phyloP scores from a whole-genome alignment of 2,888 invertebrate species.

The Embidobia sp. region DNA sequence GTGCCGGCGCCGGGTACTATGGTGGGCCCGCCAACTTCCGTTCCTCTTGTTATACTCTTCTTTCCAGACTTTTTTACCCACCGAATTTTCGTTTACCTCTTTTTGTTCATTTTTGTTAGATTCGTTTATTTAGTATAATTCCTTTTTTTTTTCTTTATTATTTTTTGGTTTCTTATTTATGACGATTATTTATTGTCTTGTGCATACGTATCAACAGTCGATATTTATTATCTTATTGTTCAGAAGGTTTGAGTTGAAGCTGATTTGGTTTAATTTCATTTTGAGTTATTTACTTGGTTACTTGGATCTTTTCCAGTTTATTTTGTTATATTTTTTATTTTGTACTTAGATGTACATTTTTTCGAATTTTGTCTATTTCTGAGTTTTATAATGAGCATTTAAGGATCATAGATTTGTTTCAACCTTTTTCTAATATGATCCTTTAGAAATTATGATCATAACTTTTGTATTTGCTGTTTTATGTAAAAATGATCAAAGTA shows the following conservation, averaged over 20 bases:
- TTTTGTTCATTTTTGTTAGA: conserved; percentile 49
- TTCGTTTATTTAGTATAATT: conserved; percentile 35
- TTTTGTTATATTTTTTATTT: too few species aligned
- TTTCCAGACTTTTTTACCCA: conserved; percentile 43
- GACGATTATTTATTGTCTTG: conserved; percentile 32
- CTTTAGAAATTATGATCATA: too few species aligned
- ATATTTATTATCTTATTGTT: conserved; percentile 22
- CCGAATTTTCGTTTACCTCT: too few species aligned
- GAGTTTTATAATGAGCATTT: too few species aligned
- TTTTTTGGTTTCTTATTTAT: not conserved
- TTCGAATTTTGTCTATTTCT: too few species aligned
- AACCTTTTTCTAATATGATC: too few species aligned
- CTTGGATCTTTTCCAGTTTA: too few species aligned
- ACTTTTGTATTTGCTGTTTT: too few species aligned
- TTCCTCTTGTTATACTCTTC: conserved; percentile 76
- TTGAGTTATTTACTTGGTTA: too few species aligned
- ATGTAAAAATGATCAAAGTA: too few species aligned
- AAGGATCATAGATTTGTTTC: too few species aligned
- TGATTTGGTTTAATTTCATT: not conserved
- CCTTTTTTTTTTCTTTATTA: conserved; percentile 41
- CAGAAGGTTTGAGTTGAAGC: not conserved
- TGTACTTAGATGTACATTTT: too few species aligned
- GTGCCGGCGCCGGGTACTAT: conserved; percentile 81
- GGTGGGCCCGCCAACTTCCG: conserved; percentile 81
- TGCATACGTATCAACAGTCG: conserved; percentile 38